Percentiles rank a stretch among this genome's conserved stretches.
Conservation (phyloP, 2,888 invertebrate genomes). For the Mylabris sibirica region DNA sequence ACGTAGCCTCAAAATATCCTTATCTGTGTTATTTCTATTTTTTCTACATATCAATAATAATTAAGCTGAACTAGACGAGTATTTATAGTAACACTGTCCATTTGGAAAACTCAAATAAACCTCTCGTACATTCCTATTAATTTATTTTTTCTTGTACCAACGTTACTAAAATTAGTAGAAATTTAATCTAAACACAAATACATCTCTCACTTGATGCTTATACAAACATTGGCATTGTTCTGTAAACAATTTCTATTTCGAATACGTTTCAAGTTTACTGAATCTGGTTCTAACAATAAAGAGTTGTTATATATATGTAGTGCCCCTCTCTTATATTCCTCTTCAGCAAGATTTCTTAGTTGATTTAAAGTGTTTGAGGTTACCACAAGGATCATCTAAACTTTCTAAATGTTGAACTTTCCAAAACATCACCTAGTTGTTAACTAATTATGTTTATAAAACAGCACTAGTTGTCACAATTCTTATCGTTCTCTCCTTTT, state of each 20-base stretch:
- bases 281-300: constrained; percentile 32
- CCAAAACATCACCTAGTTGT: constrained; percentile 23
- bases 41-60: no score
- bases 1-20: no score
- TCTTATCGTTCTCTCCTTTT: not conserved
- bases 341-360: constrained; percentile 30
- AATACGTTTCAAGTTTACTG: constrained; percentile 34
- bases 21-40: no score
- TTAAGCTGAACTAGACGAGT: no score
- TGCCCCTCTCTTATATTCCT: constrained; percentile 24
- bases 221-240: constrained; percentile 42
- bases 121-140: not conserved
- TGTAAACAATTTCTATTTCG: constrained; percentile 45
- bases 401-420: constrained; percentile 27
- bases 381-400: constrained; percentile 32
- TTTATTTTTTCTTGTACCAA: not conserved
- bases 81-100: not conserved
- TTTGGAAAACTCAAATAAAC: not conserved
- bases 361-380: constrained; percentile 37
- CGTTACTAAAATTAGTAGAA: constrained; percentile 21
- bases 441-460: constrained; percentile 26
- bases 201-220: constrained; percentile 37
- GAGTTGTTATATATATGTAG: not conserved
- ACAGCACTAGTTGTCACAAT: not conserved
- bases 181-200: constrained; percentile 42